Evolutionary conservation across 1,140 invertebrate species (phyloP), one percentile per base, ranked within the genome.

Genomic region (Pseudomyrmex concolor): DNA sequence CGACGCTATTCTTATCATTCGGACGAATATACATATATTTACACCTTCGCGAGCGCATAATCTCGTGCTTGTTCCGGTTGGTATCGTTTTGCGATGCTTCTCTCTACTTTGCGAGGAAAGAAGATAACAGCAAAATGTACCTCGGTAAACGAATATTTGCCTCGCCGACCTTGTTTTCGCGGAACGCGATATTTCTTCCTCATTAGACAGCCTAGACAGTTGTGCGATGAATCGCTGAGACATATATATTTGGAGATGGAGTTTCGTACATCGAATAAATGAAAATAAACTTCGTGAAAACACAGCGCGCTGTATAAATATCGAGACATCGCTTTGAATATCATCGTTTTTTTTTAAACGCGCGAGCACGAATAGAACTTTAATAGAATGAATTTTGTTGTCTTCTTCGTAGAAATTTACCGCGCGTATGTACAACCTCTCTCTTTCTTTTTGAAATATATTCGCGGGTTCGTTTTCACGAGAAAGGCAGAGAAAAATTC

Each of bases 1-100:
- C 34, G 34, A 64, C 50, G 84, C 84, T 88, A 89, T 86, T 83
- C 78, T 88, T 88, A 88, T 83, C 76, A 78, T 87, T 85, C 85
- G 43, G 73, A 85, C 81, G 84, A 88, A 87, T 87, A 87, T 70
- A 87, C 62, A 34, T 34, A 34, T 34, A 34, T 34, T 34, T 34
- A 34, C 5, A 34, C 34, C 34, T 34, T 34, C 34, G 34, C 34
- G 34, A 34, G 34, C 34, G 34, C 34, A 34, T 67, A 64, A 22
- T 80, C 43, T 80, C 76, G 76, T 80, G 66, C 66, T 5, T 80
- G 55, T 78, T 80, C 76, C 76, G 76, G 76, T 80, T 80, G 66
- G 66, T 50, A 71, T 71, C 66, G 54, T 68, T 68, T 70, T 34
- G 54, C 59, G 34, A 80, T 55, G 54, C 15, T 70, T 12, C 22